Evolutionary conservation across 2,888 invertebrate species (phyloP).

Genomic region (Dexiosoma caninum): DNA sequence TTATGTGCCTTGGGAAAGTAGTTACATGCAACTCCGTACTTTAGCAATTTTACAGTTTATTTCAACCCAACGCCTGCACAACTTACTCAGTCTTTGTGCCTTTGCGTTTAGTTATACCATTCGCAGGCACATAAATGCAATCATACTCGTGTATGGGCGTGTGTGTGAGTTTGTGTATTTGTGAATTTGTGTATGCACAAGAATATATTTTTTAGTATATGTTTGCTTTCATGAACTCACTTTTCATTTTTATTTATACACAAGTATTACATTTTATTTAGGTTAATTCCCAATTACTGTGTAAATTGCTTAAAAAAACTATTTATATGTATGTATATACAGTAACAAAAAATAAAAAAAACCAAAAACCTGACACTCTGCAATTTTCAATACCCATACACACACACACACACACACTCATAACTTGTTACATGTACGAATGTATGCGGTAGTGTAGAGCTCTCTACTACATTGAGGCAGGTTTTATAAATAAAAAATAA

Average conservation of each 20-base stretch:
- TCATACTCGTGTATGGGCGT: no score
- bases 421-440: background rate
- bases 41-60: slow-evolving; percentile 25
- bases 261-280: slow-evolving; percentile 71
- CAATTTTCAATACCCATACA: slow-evolving; percentile 4
- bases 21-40: slow-evolving; percentile 26
- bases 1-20: slow-evolving; percentile 24
- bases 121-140: background rate
- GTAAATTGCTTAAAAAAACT: slow-evolving; percentile 74
- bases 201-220: background rate
- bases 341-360: no score
- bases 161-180: background rate
- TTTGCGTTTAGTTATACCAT: background rate
- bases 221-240: slow-evolving; percentile 36
- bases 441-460: background rate
- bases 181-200: background rate
- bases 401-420: background rate
- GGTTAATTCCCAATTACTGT: slow-evolving; percentile 77
- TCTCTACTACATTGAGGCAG: background rate
- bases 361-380: slow-evolving; percentile 34
- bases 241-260: slow-evolving; percentile 51
- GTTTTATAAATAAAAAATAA: background rate
- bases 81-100: background rate
- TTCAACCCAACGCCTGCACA: slow-evolving; percentile 38
- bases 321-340: slow-evolving; percentile 16